These are phyloP conservation scores for Philereme vetulata DNA, from an alignment of 2,888 invertebrate species.

Conservation along the genomic window DNA sequence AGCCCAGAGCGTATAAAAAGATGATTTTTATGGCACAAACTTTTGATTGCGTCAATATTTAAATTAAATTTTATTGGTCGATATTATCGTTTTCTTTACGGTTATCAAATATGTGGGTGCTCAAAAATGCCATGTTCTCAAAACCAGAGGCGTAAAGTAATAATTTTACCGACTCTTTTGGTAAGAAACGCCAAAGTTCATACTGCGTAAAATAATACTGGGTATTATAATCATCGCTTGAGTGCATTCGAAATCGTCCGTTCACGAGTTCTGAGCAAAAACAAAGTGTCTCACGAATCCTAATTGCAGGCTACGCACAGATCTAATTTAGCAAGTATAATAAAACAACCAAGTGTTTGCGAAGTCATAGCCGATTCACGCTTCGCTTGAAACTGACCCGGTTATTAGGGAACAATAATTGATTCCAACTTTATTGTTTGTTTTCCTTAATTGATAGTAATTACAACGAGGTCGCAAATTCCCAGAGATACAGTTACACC, in stretches of 20 bases:
- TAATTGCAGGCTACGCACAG: conserved; percentile 60
- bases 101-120: background rate
- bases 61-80: background rate
- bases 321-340: conserved; percentile 64
- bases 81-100: background rate
- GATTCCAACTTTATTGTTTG: conserved; percentile 50
- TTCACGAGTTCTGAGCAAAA: conserved; percentile 76
- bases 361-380: conserved; percentile 60
- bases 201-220: conserved; percentile 63
- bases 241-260: conserved; percentile 65
- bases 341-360: conserved; percentile 51
- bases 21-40: no score
- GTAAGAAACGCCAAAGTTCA: conserved; percentile 50
- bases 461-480: conserved; percentile 49
- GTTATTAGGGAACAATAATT: conserved; percentile 62
- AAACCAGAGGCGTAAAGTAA: conserved; percentile 19
- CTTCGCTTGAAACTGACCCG: conserved; percentile 60
- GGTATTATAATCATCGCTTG: conserved; percentile 56
- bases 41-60: background rate
- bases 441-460: conserved; percentile 56
- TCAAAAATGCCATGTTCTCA: background rate
- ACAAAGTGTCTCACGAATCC: conserved; percentile 74
- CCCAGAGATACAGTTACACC: conserved; percentile 42
- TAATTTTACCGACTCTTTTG: conserved; percentile 23
- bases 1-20: no score